phyloP scores from a whole-genome alignment of 1,140 invertebrate genomes.

The Cydia pomonella region DNA sequence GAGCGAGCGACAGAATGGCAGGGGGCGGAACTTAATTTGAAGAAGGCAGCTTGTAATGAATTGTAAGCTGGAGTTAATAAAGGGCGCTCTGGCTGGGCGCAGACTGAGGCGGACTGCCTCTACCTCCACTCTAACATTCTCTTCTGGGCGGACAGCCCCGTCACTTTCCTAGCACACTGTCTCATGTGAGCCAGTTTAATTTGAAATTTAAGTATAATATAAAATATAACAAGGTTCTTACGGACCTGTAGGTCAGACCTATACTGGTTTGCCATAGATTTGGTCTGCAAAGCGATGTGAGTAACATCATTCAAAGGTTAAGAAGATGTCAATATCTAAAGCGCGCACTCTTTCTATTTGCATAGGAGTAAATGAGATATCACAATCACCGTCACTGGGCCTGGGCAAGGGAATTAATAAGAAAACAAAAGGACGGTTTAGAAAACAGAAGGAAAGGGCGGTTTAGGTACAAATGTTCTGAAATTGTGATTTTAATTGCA shows the following conservation, averaged over 20 bases:
- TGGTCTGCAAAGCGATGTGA: not conserved
- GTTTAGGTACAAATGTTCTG: no score
- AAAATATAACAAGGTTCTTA: not conserved
- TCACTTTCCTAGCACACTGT: not conserved
- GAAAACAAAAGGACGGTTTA: no score
- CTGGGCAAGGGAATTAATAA: no score
- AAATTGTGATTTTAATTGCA: no score
- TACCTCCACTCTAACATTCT: not conserved
- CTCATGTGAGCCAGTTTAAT: not conserved
- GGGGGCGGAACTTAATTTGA: constrained; percentile 60
- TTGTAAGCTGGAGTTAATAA: constrained; percentile 62
- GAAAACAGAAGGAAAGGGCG: no score
- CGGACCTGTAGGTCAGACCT: not conserved
- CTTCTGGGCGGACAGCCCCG: not conserved
- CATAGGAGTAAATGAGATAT: no score
- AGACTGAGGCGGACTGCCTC: not conserved
- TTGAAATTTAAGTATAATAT: not conserved
- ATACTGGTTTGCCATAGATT: not conserved
- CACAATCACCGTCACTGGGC: no score
- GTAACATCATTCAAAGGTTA: not conserved
- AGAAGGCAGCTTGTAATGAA: constrained; percentile 54
- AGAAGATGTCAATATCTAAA: no score
- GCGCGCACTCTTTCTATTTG: no score
- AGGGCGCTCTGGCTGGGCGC: constrained; percentile 37
- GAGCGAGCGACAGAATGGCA: constrained; percentile 27